Evolutionary conservation across 2,113 vertebrate species (phyloP).

Genomic region (Capreolus pygargus): DNA sequence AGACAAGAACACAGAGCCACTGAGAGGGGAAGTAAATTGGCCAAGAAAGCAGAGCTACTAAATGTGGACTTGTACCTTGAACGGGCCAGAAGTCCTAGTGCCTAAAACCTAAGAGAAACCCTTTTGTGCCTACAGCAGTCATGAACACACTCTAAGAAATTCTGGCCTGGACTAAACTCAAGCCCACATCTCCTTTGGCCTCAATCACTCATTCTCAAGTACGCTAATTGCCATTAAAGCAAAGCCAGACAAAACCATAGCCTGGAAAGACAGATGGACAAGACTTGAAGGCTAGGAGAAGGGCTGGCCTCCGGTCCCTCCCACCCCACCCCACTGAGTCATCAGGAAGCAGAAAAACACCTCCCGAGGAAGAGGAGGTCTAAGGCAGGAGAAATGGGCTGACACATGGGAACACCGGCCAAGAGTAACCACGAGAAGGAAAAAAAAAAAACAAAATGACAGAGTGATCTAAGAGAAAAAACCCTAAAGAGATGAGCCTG

Average conservation of each 20-base stretch:
- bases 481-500: accelerated
- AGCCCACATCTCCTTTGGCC: neutral
- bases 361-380: neutral
- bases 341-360: neutral
- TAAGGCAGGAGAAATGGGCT: neutral
- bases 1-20: neutral
- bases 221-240: neutral
- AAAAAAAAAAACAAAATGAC: neutral
- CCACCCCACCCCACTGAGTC: neutral
- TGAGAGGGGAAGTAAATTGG: neutral
- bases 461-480: accelerated
- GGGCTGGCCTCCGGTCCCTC: no score
- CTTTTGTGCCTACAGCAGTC: accelerated
- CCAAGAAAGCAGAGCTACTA: neutral
- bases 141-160: neutral
- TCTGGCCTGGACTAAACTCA: neutral
- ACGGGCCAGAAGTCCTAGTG: accelerated
- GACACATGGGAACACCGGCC: neutral
- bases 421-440: accelerated
- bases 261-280: neutral
- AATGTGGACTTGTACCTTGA: neutral
- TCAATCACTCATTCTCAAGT: neutral
- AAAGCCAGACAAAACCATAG: neutral
- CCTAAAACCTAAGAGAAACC: neutral
- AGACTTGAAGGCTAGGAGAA: neutral